Conservation (phyloP, 2,113 vertebrate genomes). For the Oxyruncus cristatus region DNA sequence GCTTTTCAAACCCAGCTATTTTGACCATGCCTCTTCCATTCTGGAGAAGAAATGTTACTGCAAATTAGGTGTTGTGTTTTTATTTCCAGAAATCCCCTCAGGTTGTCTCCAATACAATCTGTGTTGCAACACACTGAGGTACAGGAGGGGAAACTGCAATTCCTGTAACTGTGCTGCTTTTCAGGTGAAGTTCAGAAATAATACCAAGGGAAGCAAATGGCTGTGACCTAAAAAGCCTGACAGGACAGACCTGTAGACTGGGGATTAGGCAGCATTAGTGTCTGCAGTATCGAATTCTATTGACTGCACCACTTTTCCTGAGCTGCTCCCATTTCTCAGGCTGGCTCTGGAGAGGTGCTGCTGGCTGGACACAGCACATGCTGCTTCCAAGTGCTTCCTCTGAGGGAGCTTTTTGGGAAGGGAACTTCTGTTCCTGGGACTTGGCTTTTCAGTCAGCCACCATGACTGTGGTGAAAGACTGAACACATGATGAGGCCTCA, state of each 20-base stretch:
- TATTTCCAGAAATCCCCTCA: background rate
- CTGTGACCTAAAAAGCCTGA: background rate
- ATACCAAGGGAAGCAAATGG: background rate
- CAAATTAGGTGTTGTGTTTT: background rate
- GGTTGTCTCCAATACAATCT: background rate
- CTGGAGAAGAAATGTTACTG: background rate
- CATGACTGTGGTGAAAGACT: background rate
- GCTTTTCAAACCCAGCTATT: background rate
- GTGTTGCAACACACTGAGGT: background rate
- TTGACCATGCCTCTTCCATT: background rate
- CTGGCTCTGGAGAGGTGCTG: background rate
- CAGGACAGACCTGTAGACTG: background rate
- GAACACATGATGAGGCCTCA: background rate
- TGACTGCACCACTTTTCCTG: background rate
- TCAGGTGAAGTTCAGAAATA: background rate
- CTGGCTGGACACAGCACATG: background rate
- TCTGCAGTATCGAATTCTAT: background rate
- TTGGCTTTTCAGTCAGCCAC: background rate
- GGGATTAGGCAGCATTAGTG: background rate
- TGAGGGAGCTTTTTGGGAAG: background rate
- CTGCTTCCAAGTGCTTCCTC: background rate
- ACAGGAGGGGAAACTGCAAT: background rate
- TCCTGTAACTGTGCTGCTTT: background rate
- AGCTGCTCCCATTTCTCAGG: background rate
- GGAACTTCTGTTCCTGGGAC: background rate